phyloP scores from a whole-genome alignment of 2,888 invertebrate genomes.

The Siphlonurus alternatus region DNA sequence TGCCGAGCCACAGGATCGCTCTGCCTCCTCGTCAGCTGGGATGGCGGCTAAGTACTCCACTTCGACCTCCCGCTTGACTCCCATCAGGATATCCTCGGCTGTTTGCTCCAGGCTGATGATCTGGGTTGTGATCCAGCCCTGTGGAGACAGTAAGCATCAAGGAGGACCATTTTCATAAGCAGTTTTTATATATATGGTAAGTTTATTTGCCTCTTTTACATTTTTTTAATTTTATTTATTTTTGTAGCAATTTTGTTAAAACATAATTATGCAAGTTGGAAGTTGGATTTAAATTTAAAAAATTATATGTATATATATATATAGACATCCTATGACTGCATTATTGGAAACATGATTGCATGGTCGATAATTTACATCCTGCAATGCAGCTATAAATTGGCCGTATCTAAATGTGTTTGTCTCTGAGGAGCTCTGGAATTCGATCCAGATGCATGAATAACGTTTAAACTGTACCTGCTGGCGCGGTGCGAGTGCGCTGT shows the following conservation, averaged over 20 bases:
- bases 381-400: too few relatives aligned
- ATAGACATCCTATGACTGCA: too few relatives aligned
- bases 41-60: conserved; percentile 30
- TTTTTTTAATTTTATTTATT: not conserved
- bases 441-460: too few relatives aligned
- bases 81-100: conserved; percentile 40
- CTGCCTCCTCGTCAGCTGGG: not conserved
- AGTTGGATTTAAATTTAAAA: too few relatives aligned
- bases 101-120: conserved; percentile 31
- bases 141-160: not conserved
- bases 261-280: too few relatives aligned
- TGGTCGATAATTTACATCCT: too few relatives aligned
- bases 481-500: too few relatives aligned
- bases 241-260: not conserved
- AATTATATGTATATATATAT: too few relatives aligned
- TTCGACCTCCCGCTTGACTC: conserved; percentile 38
- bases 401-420: too few relatives aligned
- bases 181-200: not conserved
- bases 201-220: not conserved
- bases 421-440: too few relatives aligned
- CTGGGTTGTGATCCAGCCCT: conserved; percentile 3
- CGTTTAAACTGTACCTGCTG: too few relatives aligned
- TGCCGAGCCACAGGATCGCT: not conserved
- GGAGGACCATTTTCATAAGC: not conserved
- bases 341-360: too few relatives aligned